Percentiles rank a stretch among this genome's conserved stretches.
Conservation (phyloP, 2,113 vertebrate species). For the Rhinolophus sinicus region DNA sequence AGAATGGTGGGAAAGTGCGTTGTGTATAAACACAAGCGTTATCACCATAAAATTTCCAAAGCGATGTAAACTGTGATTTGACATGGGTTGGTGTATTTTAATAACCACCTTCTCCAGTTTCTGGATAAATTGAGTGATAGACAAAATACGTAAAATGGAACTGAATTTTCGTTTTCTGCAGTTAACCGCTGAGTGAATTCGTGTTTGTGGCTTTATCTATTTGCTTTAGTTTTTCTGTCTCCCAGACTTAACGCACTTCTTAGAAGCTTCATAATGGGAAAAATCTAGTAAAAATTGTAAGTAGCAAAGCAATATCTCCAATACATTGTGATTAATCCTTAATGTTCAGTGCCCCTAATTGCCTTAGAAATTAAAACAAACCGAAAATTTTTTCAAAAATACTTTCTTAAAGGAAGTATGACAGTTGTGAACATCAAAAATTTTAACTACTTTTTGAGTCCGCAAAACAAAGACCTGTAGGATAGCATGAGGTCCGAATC, state of each 20-base stretch:
- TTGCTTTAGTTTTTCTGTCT: background rate
- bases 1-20: background rate
- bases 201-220: background rate
- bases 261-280: background rate
- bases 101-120: background rate
- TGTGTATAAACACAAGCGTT: background rate
- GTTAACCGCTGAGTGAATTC: background rate
- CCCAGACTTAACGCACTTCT: background rate
- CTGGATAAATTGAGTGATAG: background rate
- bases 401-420: background rate
- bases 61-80: background rate
- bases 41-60: background rate
- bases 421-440: background rate
- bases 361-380: background rate
- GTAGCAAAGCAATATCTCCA: background rate
- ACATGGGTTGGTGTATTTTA: background rate
- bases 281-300: background rate
- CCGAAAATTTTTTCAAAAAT: background rate
- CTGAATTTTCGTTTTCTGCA: background rate
- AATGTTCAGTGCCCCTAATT: background rate
- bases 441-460: background rate
- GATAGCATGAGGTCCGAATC: background rate
- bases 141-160: background rate
- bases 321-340: background rate
- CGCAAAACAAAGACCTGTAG: background rate